Percentiles rank a stretch among this genome's conserved stretches.
phyloP scores from a whole-genome alignment of 2,797 vertebrate species.

The Pseudochirops corinnae region DNA sequence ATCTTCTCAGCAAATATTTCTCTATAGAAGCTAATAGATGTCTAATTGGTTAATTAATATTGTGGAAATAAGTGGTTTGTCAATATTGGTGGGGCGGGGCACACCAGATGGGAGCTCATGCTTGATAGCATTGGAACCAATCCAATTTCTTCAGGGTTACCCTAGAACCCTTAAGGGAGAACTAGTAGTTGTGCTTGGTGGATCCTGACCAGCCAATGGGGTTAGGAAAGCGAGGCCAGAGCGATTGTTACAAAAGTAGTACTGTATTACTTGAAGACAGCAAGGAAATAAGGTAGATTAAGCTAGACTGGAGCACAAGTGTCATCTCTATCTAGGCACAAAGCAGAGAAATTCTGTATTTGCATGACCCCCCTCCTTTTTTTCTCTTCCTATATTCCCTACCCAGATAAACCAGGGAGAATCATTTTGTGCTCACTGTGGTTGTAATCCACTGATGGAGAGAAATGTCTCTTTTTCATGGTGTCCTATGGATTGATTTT shows the following conservation, averaged over 20 bases:
- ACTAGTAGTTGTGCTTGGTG: background rate
- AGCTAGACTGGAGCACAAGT: background rate
- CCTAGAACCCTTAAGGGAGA: background rate
- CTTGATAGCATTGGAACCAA: background rate
- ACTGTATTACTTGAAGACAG: background rate
- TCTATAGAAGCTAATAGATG: background rate
- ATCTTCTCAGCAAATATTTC: background rate
- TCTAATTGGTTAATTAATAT: background rate
- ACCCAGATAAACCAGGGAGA: background rate
- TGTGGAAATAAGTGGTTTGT: background rate
- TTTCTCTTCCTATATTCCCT: background rate
- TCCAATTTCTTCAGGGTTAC: background rate
- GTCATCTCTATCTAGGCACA: background rate
- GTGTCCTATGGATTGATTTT: background rate
- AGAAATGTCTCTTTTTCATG: background rate
- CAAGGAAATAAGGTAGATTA: background rate
- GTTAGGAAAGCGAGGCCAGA: background rate
- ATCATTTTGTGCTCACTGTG: background rate
- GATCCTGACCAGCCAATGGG: background rate
- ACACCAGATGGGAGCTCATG: background rate
- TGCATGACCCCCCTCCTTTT: background rate
- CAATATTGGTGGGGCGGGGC: background rate
- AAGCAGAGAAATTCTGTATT: background rate
- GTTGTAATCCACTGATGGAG: background rate
- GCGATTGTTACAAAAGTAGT: background rate